Percentiles rank a stretch among this genome's conserved stretches.
phyloP scores from a whole-genome alignment of 2,797 vertebrate species.

The Pygocentrus nattereri region DNA sequence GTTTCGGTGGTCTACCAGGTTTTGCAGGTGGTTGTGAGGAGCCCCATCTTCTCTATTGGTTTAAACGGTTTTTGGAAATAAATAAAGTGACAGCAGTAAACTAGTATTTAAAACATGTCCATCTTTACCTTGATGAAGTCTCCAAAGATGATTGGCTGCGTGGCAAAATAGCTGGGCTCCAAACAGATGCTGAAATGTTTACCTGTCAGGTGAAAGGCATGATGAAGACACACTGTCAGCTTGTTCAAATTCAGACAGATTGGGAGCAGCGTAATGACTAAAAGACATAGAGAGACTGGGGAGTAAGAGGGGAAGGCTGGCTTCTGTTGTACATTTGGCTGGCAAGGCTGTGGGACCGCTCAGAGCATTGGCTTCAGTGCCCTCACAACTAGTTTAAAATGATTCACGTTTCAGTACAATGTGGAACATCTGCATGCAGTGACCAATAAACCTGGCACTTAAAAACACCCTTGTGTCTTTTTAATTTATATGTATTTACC shows the following conservation, averaged over 20 bases:
- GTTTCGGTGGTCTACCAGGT: too few species aligned
- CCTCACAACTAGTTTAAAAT: too few species aligned
- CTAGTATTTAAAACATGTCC: too few species aligned
- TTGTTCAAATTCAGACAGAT: slow-evolving; percentile 32
- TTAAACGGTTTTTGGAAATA: too few species aligned
- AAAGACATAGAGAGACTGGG: background rate
- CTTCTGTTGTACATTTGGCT: background rate
- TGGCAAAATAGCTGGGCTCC: slow-evolving; percentile 81
- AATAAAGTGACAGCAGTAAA: too few species aligned
- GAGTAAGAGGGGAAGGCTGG: background rate
- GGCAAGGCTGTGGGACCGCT: background rate
- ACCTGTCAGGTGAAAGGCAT: slow-evolving; percentile 71
- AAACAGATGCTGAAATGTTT: slow-evolving; percentile 84
- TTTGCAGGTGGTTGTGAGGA: too few species aligned
- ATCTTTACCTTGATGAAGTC: slow-evolving; percentile 84
- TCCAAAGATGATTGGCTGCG: slow-evolving; percentile 85
- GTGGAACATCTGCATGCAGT: too few species aligned
- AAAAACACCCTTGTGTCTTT: too few species aligned
- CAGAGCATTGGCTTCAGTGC: background rate
- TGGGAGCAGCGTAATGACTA: slow-evolving; percentile 4
- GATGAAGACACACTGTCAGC: background rate
- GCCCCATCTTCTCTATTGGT: too few species aligned
- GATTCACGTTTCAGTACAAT: too few species aligned
- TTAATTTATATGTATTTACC: too few species aligned
- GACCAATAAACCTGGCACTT: too few species aligned